Percentiles rank a stretch among this genome's conserved stretches.
These are phyloP conservation scores for Lordiphosa collinella DNA, from an alignment of 1,140 invertebrate species.

Conservation along the genomic window DNA sequence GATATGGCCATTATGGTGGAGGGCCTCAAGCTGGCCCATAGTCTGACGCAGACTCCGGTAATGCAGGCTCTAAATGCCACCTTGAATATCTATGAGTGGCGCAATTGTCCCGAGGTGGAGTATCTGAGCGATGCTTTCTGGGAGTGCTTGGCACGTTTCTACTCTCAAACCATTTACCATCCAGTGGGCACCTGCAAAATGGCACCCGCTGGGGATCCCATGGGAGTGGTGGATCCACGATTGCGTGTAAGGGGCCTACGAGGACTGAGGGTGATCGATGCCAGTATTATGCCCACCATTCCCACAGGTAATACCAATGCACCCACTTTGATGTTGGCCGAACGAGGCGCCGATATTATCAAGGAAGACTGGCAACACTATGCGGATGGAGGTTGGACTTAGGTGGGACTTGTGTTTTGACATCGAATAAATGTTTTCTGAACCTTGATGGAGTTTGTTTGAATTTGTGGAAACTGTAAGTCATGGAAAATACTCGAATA, in stretches of 20 bases:
- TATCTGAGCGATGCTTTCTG: conserved; percentile 83
- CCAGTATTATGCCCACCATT: conserved; percentile 87
- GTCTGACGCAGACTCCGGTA: conserved; percentile 83
- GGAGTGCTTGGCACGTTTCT: conserved; percentile 85
- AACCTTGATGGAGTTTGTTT: too few species aligned
- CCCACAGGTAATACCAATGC: conserved; percentile 86
- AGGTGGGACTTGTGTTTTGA: too few species aligned
- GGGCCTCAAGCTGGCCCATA: conserved; percentile 85
- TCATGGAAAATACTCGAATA: too few species aligned
- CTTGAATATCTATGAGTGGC: conserved; percentile 83
- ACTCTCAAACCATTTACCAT: conserved; percentile 86
- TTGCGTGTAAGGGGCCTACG: conserved; percentile 83
- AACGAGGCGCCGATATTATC: conserved; percentile 85
- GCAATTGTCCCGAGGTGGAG: conserved; percentile 81
- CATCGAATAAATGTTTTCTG: too few species aligned
- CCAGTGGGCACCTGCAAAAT: conserved; percentile 84
- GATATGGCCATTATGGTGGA: conserved; percentile 88
- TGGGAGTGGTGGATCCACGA: conserved; percentile 83
- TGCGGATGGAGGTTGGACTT: conserved; percentile 45
- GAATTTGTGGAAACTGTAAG: too few species aligned
- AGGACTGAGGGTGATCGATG: conserved; percentile 85
- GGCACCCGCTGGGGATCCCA: conserved; percentile 82
- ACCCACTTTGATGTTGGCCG: conserved; percentile 86
- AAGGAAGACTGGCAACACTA: conserved; percentile 81
- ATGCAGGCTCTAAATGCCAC: conserved; percentile 84